phyloP scores from a whole-genome alignment of 2,113 vertebrate genomes.

The Bujurquina vittata region DNA sequence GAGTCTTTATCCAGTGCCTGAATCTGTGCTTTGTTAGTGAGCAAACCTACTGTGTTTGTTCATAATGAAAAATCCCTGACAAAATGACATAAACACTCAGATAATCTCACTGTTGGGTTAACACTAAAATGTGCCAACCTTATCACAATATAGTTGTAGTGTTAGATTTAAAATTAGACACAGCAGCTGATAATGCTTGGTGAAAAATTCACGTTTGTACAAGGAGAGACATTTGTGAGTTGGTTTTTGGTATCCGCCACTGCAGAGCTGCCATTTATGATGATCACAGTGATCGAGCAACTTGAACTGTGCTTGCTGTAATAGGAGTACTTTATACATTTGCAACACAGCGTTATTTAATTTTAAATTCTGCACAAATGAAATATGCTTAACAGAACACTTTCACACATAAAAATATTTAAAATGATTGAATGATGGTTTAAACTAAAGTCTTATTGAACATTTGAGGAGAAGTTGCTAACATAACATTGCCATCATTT shows the following conservation, averaged over 20 bases:
- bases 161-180: neutral
- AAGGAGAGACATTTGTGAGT: neutral
- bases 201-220: constrained; percentile 2
- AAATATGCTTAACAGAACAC: neutral
- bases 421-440: neutral
- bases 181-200: neutral
- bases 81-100: neutral
- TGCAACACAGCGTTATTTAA: neutral
- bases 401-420: neutral
- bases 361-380: neutral
- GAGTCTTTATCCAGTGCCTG: neutral
- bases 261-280: constrained; percentile 9
- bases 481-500: neutral
- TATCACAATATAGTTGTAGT: neutral
- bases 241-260: neutral
- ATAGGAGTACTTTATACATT: neutral
- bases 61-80: too few relatives aligned
- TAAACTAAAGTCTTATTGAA: neutral
- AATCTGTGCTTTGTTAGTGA: neutral
- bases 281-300: neutral
- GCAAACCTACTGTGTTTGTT: neutral
- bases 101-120: neutral
- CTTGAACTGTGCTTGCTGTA: neutral
- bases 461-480: too few relatives aligned
- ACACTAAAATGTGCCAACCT: neutral